Evolutionary conservation across 2,797 vertebrate genomes (phyloP).

Genomic region (Lycodopsis pacificus): DNA sequence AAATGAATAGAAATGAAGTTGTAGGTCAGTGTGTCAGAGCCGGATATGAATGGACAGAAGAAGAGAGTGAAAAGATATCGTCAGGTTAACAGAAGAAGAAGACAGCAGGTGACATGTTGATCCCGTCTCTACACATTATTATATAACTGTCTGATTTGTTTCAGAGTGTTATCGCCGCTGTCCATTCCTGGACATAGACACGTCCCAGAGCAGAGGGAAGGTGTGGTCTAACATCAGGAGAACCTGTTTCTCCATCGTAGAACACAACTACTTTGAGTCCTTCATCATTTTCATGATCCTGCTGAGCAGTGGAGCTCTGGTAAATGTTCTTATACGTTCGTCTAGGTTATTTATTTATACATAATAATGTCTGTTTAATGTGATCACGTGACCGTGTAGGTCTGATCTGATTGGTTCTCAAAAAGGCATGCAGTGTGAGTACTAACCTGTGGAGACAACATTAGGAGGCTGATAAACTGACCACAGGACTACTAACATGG

Average conservation of each 20-base stretch:
- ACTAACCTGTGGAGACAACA: conserved; percentile 42
- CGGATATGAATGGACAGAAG: not conserved
- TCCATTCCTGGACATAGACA: conserved; percentile 88
- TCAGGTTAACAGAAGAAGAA: not conserved
- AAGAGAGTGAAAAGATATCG: not conserved
- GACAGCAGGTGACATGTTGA: not conserved
- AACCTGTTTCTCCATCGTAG: conserved; percentile 91
- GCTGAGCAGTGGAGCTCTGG: conserved; percentile 95
- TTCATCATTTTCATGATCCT: conserved; percentile 99
- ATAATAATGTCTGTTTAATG: conserved; percentile 3
- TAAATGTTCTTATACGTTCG: conserved; percentile 54
- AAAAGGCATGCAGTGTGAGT: conserved; percentile 13
- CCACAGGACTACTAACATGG: conserved; percentile 35
- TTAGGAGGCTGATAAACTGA: conserved; percentile 3
- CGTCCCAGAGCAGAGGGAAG: conserved; percentile 83
- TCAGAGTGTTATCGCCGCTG: conserved; percentile 90
- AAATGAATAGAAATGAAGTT: no score
- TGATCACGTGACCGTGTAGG: conserved; percentile 21
- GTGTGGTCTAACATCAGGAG: conserved; percentile 90
- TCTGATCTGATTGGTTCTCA: conserved; percentile 29
- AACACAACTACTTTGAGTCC: conserved; percentile 95
- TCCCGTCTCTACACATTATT: not conserved
- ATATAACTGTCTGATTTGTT: not conserved
- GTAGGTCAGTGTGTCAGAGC: no score
- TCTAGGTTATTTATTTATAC: not conserved